Evolutionary conservation across 2,797 vertebrate species (phyloP).

Genomic region (Aplochiton taeniatus): DNA sequence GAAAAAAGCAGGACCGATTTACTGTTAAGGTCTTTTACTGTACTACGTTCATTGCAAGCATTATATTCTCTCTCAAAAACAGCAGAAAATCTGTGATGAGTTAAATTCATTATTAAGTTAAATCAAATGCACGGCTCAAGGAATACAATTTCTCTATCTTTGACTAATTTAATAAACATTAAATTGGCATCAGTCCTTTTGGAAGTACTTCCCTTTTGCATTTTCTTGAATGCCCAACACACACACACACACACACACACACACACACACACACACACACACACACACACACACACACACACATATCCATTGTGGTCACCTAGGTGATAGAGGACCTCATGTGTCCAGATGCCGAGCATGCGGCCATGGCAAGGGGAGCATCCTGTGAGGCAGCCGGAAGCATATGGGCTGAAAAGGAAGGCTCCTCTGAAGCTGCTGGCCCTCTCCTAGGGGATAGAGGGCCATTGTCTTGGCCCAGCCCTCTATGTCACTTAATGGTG

Average conservation of each 20-base stretch:
- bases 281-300: not conserved
- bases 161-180: no score
- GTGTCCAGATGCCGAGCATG: conserved; percentile 86
- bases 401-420: conserved; percentile 80
- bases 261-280: not conserved
- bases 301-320: conserved; percentile 48
- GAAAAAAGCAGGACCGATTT: not conserved
- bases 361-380: conserved; percentile 57
- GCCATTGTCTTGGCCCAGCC: conserved; percentile 69
- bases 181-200: no score
- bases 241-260: not conserved
- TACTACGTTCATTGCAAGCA: no score
- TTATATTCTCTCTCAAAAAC: no score
- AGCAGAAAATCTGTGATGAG: no score
- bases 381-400: conserved; percentile 67
- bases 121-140: no score
- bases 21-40: no score
- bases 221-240: no score
- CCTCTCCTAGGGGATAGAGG: conserved; percentile 67
- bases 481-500: conserved; percentile 77
- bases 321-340: conserved; percentile 57
- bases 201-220: no score
- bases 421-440: conserved; percentile 65
- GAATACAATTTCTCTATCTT: no score
- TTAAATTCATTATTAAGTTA: no score